Base-by-base conservation (phyloP, 2,797 vertebrate species). In the Sardinella longiceps region DNA sequence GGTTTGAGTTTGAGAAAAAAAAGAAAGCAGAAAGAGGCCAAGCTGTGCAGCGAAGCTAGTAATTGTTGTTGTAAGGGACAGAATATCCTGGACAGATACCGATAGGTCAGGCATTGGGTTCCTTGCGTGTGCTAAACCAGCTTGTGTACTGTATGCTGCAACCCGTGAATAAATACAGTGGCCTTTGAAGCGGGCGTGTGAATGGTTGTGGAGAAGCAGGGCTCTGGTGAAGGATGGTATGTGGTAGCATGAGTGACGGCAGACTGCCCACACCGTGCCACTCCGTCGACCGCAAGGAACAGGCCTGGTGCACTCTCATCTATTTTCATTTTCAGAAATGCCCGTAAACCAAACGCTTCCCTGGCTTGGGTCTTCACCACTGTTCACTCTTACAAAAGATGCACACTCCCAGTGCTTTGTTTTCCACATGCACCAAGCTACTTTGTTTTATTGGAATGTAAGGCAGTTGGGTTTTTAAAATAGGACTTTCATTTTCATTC, bases 301-400 rank as follows among this genome's bases (percentile, higher is more conserved):
- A 51, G 86, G 84, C 88, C 53, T 86, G 82, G 80, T 86, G 74
- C 84, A 83, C 88, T 88, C 86, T 56, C 81, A 86, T 84, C 80
- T 85, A 84, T 89, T 90, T 89, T 87, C 85, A 89, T 90, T 43
- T 77, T 86, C 80, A 86, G 51, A 83, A 84, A 87, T 85, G 83
- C 86, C 84, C 84, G 81, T 82, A 51, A 50, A 85, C 85, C 87
- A 88, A 88, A 84, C 56, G 15, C 81, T 83, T 87, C 81, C 12
- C 20, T 43, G 70, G 33, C 70, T 39, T 33, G 25, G 60, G 0
- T 23, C 51, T 1, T 53, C 18, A 53, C 56, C 45, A 87, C 63
- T 81, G 84, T 70, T 60, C 56, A 9, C 86, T 80, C 83, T 82
- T 50, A 84, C 23, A 60, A 60, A 60, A n/a, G 9, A 25, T 60